phyloP scores from a whole-genome alignment of 2,113 vertebrate species.

The Nothoprocta pentlandii region DNA sequence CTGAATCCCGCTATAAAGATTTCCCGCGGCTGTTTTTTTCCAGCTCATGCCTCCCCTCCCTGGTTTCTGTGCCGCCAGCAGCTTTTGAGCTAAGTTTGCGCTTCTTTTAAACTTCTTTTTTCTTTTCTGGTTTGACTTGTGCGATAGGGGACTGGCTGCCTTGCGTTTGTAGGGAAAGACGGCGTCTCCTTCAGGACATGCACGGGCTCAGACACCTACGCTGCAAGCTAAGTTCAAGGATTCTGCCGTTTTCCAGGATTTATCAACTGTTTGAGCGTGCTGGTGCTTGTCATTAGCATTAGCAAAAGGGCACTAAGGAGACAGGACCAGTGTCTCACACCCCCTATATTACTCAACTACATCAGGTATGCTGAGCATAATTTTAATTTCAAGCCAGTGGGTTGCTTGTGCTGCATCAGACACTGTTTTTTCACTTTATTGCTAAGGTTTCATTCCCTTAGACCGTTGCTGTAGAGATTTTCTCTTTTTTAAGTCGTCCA shows the following conservation, averaged over 20 bases:
- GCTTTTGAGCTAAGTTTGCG: conserved; percentile 39
- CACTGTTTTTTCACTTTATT: background rate
- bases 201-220: background rate
- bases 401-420: conserved; percentile 5
- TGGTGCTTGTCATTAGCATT: conserved; percentile 15
- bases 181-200: background rate
- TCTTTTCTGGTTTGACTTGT: conserved; percentile 8
- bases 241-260: conserved; percentile 31
- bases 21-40: background rate
- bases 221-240: background rate
- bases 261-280: conserved; percentile 22
- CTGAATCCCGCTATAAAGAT: background rate
- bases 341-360: conserved; percentile 5
- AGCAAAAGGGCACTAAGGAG: background rate
- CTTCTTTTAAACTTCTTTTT: background rate
- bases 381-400: conserved; percentile 24
- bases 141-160: background rate
- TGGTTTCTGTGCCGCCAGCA: background rate
- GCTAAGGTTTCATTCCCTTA: conserved; percentile 43
- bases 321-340: background rate
- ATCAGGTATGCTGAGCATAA: conserved; percentile 27
- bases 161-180: background rate
- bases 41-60: background rate
- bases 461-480: background rate
- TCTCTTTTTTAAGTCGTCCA: background rate